Percentiles rank a stretch among this genome's conserved stretches.
These are phyloP conservation scores for Pteropus rufus DNA, from an alignment of 2,797 vertebrate genomes.

Conservation along the genomic window DNA sequence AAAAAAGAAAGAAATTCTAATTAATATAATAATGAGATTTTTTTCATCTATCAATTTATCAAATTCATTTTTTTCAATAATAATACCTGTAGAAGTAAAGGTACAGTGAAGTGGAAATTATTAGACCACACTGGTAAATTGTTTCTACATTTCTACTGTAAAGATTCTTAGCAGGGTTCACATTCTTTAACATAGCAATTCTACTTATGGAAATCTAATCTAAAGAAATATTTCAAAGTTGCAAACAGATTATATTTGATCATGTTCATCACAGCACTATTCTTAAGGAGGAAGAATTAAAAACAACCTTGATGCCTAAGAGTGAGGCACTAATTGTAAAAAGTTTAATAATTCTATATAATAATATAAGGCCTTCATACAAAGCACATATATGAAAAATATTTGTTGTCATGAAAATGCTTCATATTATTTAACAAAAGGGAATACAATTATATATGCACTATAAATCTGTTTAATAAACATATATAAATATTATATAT, in stretches of 20 bases:
- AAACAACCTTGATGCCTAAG: neutral
- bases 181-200: neutral
- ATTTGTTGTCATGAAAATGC: neutral
- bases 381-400: constrained; percentile 19
- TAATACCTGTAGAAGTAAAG: neutral
- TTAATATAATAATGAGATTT: neutral
- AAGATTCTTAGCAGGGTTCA: neutral
- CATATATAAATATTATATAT: neutral
- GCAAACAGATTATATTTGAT: neutral
- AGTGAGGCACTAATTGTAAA: neutral
- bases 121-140: neutral
- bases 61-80: neutral
- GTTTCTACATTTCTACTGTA: neutral
- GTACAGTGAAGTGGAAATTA: neutral
- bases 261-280: neutral
- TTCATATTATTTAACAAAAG: constrained; percentile 24
- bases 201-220: neutral
- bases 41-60: neutral
- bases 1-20: neutral
- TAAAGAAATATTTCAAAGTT: constrained; percentile 40
- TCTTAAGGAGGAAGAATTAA: constrained; percentile 14
- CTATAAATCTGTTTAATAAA: neutral
- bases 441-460: neutral
- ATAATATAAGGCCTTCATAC: neutral
- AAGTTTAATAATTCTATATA: neutral